A percentile compares a stretch with the other conserved stretches of the same genome.
Evolutionary conservation across 2,797 vertebrate genomes (phyloP).

Genomic region (Catharus ustulatus): DNA sequence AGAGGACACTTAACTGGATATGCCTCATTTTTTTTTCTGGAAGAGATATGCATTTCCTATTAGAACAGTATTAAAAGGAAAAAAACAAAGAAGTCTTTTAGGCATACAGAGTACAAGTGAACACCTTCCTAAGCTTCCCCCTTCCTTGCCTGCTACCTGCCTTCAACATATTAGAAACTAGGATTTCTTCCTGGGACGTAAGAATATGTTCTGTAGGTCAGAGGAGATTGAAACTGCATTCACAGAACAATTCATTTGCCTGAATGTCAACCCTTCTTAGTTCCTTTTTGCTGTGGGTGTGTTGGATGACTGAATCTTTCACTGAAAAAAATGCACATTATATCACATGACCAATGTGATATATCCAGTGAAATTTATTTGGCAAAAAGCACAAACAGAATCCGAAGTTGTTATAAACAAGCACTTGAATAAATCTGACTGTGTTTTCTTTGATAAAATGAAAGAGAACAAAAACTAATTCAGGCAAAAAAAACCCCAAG

Average conservation of each 20-base stretch:
- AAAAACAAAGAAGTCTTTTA: not conserved
- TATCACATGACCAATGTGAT: not conserved
- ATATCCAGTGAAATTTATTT: not conserved
- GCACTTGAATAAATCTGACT: not conserved
- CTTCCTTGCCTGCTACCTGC: not conserved
- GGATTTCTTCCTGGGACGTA: not conserved
- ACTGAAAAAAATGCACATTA: not conserved
- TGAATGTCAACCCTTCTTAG: not conserved
- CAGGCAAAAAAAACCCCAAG: no score
- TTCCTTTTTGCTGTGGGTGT: not conserved
- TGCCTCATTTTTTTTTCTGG: not conserved
- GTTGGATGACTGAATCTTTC: not conserved
- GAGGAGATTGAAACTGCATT: not conserved
- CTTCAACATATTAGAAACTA: not conserved
- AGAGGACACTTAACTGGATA: not conserved
- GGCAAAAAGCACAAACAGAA: not conserved
- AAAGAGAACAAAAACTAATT: not conserved
- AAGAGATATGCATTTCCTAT: not conserved
- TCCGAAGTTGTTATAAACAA: not conserved
- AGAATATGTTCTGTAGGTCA: not conserved
- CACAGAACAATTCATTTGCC: not conserved
- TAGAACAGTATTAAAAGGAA: not conserved
- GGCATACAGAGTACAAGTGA: not conserved
- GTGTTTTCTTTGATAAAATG: not conserved
- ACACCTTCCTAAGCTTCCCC: not conserved